phyloP scores from a whole-genome alignment of 2,113 vertebrate species.

The Rhinichthys klamathensis region DNA sequence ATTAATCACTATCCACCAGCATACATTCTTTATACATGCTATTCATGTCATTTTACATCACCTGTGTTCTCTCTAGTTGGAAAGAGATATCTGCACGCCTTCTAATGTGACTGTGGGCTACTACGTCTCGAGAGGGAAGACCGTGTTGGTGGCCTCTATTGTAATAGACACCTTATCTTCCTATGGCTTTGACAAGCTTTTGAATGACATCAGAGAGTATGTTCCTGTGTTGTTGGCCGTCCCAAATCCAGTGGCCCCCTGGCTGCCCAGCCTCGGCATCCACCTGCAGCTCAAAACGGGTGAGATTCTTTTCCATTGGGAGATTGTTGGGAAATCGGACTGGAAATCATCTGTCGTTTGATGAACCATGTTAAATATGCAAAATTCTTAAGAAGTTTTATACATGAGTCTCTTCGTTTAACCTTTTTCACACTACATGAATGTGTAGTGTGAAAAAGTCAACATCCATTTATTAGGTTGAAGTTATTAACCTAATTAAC shows the following conservation, averaged over 20 bases:
- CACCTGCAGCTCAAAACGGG: slow-evolving; percentile 93
- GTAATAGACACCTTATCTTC: slow-evolving; percentile 82
- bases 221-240: slow-evolving; percentile 83
- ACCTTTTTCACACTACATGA: not conserved
- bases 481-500: too few relatives aligned
- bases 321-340: not conserved
- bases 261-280: slow-evolving; percentile 80
- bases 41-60: not conserved
- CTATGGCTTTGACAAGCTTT: slow-evolving; percentile 85
- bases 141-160: slow-evolving; percentile 81
- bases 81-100: slow-evolving; percentile 81
- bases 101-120: slow-evolving; percentile 89
- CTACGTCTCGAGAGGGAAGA: slow-evolving; percentile 81
- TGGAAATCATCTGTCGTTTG: not conserved
- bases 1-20: not conserved
- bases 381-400: not conserved
- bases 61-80: slow-evolving; percentile 75
- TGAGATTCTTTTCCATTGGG: slow-evolving; percentile 43
- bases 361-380: too few relatives aligned
- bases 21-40: too few relatives aligned
- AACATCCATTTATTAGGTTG: too few relatives aligned
- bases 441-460: too few relatives aligned
- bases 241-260: slow-evolving; percentile 81
- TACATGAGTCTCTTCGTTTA: not conserved
- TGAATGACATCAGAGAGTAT: slow-evolving; percentile 84